Evolutionary conservation across 92 coral and sea anemone species (phyloP).

Genomic region (Scolanthus callimorphus): DNA sequence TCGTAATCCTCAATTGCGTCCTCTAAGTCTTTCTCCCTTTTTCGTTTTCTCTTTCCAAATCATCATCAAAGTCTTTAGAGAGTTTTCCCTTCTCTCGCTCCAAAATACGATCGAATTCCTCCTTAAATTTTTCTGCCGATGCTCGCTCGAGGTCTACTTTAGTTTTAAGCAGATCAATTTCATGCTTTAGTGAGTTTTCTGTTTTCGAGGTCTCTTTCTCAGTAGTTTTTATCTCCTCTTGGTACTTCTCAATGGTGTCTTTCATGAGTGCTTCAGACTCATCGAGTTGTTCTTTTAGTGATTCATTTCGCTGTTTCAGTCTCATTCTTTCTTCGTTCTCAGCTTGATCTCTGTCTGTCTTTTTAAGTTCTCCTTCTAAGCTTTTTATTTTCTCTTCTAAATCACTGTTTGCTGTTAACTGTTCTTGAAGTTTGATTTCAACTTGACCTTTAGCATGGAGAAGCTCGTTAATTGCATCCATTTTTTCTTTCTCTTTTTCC

Average conservation of each 20-base stretch:
- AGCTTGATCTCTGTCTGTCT: not conserved
- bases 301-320: slow-evolving; percentile 45
- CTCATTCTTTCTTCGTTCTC: slow-evolving; percentile 1
- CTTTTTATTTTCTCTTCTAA: slow-evolving; percentile 45
- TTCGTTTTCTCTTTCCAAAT: slow-evolving; percentile 51
- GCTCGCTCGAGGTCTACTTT: slow-evolving; percentile 44
- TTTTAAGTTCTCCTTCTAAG: slow-evolving; percentile 9
- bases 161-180: slow-evolving; percentile 35
- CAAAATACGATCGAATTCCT: slow-evolving; percentile 42
- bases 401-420: slow-evolving; percentile 31
- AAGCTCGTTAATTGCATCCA: slow-evolving; percentile 34
- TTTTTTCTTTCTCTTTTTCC: slow-evolving; percentile 35
- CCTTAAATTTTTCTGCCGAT: slow-evolving; percentile 43
- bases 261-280: slow-evolving; percentile 48
- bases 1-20: slow-evolving; percentile 32
- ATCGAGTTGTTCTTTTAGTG: slow-evolving; percentile 56
- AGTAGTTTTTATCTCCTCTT: slow-evolving; percentile 34
- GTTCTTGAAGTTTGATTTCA: slow-evolving; percentile 50
- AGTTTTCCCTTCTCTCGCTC: slow-evolving; percentile 45
- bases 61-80: slow-evolving; percentile 40
- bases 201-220: slow-evolving; percentile 46
- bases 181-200: slow-evolving; percentile 51
- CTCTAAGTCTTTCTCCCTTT: slow-evolving; percentile 33
- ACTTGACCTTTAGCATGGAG: slow-evolving; percentile 44
- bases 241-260: slow-evolving; percentile 61